These are phyloP conservation scores for Periophthalmodon schlosseri DNA, from an alignment of 2,113 vertebrate species.

Conservation along the genomic window DNA sequence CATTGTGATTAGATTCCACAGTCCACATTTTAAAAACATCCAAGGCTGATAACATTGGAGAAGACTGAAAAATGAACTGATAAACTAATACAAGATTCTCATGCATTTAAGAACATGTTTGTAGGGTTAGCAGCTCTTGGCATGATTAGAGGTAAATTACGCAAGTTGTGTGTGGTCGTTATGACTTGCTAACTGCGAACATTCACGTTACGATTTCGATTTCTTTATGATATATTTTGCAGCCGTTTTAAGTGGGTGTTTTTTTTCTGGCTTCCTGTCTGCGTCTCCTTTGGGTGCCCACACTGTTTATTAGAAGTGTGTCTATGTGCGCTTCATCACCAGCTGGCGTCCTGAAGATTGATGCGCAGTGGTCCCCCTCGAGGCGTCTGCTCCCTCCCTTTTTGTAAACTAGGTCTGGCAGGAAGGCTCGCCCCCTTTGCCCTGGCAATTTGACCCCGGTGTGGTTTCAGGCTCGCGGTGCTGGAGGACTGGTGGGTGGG, in stretches of 20 bases:
- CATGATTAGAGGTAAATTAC: too few relatives aligned
- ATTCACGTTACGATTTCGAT: too few relatives aligned
- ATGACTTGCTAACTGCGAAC: too few relatives aligned
- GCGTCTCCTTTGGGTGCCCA: conserved; percentile 27
- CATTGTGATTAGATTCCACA: too few relatives aligned
- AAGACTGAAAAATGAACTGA: too few relatives aligned
- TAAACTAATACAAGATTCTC: too few relatives aligned
- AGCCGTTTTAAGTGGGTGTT: conserved; percentile 31
- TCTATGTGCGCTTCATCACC: conserved; percentile 68
- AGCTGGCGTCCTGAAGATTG: conserved; percentile 66
- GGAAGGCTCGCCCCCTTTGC: conserved; percentile 49
- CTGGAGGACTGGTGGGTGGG: conserved; percentile 2
- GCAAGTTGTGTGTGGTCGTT: too few relatives aligned
- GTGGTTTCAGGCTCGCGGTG: conserved; percentile 46
- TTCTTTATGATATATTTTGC: too few relatives aligned
- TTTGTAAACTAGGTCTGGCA: conserved; percentile 66
- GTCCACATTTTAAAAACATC: too few relatives aligned
- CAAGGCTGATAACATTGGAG: too few relatives aligned
- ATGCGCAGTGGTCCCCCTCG: conserved; percentile 48
- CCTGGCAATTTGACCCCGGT: conserved; percentile 60
- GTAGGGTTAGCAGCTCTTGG: too few relatives aligned
- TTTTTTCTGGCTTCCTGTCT: conserved; percentile 40
- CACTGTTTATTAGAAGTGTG: conserved; percentile 34
- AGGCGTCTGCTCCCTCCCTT: conserved; percentile 49
- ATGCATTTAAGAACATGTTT: too few relatives aligned